Conservation (phyloP, 2,888 invertebrate species). For the Octonoba sinensis region DNA sequence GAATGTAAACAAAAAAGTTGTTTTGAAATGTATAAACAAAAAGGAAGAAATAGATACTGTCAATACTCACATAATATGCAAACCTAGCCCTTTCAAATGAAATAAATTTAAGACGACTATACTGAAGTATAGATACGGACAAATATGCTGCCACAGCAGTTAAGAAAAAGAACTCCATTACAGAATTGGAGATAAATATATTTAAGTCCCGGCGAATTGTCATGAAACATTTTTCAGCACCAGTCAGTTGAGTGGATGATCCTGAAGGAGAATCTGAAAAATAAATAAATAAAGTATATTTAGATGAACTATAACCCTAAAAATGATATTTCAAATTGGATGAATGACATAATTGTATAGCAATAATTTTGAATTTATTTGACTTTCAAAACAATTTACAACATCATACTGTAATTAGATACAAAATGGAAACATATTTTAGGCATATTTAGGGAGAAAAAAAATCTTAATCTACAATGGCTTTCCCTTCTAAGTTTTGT, state of each 20-base stretch:
- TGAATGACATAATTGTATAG: too few species aligned
- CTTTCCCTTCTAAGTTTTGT: too few species aligned
- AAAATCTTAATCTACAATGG: too few species aligned
- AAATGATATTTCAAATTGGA: too few species aligned
- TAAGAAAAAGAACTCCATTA: constrained; percentile 33
- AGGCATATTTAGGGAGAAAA: too few species aligned
- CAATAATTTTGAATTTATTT: too few species aligned
- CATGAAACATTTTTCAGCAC: constrained; percentile 14
- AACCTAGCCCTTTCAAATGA: constrained; percentile 15
- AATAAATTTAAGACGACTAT: constrained; percentile 26
- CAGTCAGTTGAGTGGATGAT: constrained; percentile 13
- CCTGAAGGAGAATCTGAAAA: constrained; percentile 29
- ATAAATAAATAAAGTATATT: too few species aligned
- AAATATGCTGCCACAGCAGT: constrained; percentile 23
- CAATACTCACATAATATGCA: constrained; percentile 44
- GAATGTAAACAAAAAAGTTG: too few species aligned
- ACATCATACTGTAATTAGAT: too few species aligned
- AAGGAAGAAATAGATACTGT: not conserved
- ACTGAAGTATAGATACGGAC: constrained; percentile 35
- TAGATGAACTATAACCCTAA: too few species aligned
- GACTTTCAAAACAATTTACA: too few species aligned
- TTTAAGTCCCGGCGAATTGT: constrained; percentile 16
- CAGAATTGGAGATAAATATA: constrained; percentile 20
- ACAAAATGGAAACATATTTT: too few species aligned
- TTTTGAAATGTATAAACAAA: not conserved